phyloP scores from a whole-genome alignment of 2,113 vertebrate genomes.

The Carollia perspicillata region DNA sequence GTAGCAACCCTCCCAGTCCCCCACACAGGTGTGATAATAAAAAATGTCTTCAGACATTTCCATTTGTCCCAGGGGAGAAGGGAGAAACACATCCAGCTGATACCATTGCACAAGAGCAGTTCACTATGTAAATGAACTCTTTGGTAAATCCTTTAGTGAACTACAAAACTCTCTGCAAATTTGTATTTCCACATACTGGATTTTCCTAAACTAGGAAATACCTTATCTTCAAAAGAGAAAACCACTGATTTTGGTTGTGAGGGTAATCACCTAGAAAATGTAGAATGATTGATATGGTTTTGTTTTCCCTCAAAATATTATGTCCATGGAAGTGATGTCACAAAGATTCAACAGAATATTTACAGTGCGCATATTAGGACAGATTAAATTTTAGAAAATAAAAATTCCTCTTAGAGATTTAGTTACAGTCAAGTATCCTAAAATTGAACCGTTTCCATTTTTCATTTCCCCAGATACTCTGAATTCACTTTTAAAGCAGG shows the following conservation, averaged over 20 bases:
- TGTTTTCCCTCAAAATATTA: constrained; percentile 44
- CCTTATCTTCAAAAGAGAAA: constrained; percentile 34
- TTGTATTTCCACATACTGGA: background rate
- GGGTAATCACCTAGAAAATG: constrained; percentile 21
- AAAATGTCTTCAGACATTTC: background rate
- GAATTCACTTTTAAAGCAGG: constrained; percentile 52
- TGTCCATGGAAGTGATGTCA: constrained; percentile 38
- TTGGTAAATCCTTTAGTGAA: background rate
- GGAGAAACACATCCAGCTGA: background rate
- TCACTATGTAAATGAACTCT: constrained; percentile 7
- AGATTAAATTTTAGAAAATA: constrained; percentile 54
- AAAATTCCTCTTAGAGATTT: constrained; percentile 55
- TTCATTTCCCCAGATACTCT: constrained; percentile 38
- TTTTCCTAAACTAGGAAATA: constrained; percentile 9
- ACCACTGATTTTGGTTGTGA: constrained; percentile 15
- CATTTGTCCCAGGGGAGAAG: background rate
- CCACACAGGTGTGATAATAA: background rate
- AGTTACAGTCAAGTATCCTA: constrained; percentile 50
- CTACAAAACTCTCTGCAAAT: background rate
- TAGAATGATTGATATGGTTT: background rate
- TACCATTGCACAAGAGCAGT: background rate
- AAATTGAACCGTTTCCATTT: constrained; percentile 41
- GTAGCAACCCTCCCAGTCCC: background rate
- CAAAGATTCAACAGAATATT: constrained; percentile 47
- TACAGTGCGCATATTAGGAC: constrained; percentile 23